phyloP scores from a whole-genome alignment of 2,888 invertebrate species.

The Galeruca laticollis region DNA sequence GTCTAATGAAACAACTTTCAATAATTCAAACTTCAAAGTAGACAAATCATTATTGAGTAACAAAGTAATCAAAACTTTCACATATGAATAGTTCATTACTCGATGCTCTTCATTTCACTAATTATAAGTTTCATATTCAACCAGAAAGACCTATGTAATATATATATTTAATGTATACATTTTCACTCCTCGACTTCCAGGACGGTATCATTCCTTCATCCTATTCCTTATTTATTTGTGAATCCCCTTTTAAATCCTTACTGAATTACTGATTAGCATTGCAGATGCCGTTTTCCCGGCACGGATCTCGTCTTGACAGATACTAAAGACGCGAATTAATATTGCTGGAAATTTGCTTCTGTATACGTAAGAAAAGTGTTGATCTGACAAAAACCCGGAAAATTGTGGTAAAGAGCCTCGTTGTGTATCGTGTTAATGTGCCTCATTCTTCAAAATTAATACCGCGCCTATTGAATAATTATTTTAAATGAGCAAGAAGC shows the following conservation, averaged over 20 bases:
- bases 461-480: background rate
- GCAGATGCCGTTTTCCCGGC: constrained; percentile 58
- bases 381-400: constrained; percentile 20
- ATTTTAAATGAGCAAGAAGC: background rate
- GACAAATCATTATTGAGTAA: too few species aligned
- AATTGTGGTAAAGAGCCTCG: constrained; percentile 8
- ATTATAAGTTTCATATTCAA: too few species aligned
- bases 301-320: constrained; percentile 59
- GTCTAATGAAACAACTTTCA: too few species aligned
- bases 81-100: too few species aligned
- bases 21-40: too few species aligned
- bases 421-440: constrained; percentile 22
- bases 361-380: constrained; percentile 42
- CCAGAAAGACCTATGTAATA: too few species aligned
- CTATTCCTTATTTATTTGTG: constrained; percentile 60
- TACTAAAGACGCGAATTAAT: constrained; percentile 62
- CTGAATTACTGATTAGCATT: constrained; percentile 64
- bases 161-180: background rate
- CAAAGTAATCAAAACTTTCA: too few species aligned
- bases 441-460: background rate
- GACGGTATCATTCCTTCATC: constrained; percentile 12
- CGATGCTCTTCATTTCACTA: too few species aligned
- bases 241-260: constrained; percentile 58
- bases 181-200: background rate
- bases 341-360: constrained; percentile 52